These are phyloP conservation scores for Zenarchopterus dispar DNA, from an alignment of 2,797 vertebrate species.

Conservation along the genomic window DNA sequence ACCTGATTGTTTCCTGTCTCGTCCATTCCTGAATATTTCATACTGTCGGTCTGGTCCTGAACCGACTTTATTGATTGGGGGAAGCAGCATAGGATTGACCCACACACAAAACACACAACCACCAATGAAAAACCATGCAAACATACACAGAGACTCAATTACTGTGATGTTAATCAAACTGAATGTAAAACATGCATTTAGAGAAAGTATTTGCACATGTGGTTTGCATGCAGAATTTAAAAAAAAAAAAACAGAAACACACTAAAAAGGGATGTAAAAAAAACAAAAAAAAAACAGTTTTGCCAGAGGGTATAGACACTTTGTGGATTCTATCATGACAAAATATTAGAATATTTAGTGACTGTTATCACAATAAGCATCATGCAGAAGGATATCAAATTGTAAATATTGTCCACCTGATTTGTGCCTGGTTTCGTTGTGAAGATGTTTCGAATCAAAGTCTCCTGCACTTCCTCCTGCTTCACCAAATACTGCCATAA, in stretches of 20 bases:
- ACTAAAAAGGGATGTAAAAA: conserved; percentile 34
- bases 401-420: conserved; percentile 82
- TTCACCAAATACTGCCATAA: conserved; percentile 97
- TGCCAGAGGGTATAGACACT: conserved; percentile 19
- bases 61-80: conserved; percentile 86
- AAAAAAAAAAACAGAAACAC: conserved; percentile 20
- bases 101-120: conserved; percentile 70
- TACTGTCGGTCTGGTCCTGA: conserved; percentile 88
- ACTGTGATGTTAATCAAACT: conserved; percentile 67
- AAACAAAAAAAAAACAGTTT: conserved; percentile 9
- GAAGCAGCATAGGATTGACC: conserved; percentile 63
- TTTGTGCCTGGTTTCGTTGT: conserved; percentile 88
- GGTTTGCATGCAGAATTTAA: conserved; percentile 43
- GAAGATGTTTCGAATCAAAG: conserved; percentile 97
- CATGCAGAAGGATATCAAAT: conserved; percentile 32
- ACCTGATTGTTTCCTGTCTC: conserved; percentile 89
- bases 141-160: conserved; percentile 66
- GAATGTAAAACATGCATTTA: conserved; percentile 50
- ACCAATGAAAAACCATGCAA: conserved; percentile 75
- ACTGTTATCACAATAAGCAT: conserved; percentile 22
- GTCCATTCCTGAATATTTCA: conserved; percentile 89
- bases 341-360: conserved; percentile 47
- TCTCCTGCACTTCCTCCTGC: conserved; percentile 95
- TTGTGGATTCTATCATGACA: conserved; percentile 24
- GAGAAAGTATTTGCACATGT: conserved; percentile 36